Conservation (phyloP, 2,797 vertebrate species). For the Microcaecilia unicolor region DNA sequence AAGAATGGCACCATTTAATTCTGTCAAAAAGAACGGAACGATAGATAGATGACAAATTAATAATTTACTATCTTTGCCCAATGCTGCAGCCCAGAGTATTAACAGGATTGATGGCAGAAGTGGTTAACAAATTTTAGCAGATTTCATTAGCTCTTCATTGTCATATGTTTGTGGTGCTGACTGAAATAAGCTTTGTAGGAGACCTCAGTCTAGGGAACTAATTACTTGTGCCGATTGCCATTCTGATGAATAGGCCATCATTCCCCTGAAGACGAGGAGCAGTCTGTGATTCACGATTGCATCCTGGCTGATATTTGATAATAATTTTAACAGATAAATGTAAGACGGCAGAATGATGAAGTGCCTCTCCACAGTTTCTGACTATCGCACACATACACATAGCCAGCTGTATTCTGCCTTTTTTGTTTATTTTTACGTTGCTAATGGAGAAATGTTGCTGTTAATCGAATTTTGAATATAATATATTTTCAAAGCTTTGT, state of each 20-base stretch:
- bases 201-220: slow-evolving; percentile 74
- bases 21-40: slow-evolving; percentile 56
- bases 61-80: slow-evolving; percentile 88
- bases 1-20: slow-evolving; percentile 75
- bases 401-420: slow-evolving; percentile 60
- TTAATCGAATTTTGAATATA: slow-evolving; percentile 40
- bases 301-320: slow-evolving; percentile 79
- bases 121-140: slow-evolving; percentile 70
- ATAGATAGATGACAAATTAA: slow-evolving; percentile 81
- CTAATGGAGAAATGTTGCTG: slow-evolving; percentile 47
- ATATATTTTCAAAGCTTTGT: slow-evolving; percentile 6
- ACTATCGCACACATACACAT: slow-evolving; percentile 77
- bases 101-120: slow-evolving; percentile 60
- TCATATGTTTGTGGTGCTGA: slow-evolving; percentile 65
- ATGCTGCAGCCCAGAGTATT: slow-evolving; percentile 48
- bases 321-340: slow-evolving; percentile 97
- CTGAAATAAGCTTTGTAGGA: slow-evolving; percentile 76
- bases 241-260: slow-evolving; percentile 85
- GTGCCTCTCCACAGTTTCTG: slow-evolving; percentile 70
- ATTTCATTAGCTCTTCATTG: slow-evolving; percentile 65
- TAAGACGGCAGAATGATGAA: slow-evolving; percentile 91
- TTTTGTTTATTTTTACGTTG: slow-evolving; percentile 30
- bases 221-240: slow-evolving; percentile 77
- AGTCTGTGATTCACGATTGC: slow-evolving; percentile 70
- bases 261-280: slow-evolving; percentile 62